Evolutionary conservation across 2,797 vertebrate species (phyloP).

Genomic region (Karalla daura): DNA sequence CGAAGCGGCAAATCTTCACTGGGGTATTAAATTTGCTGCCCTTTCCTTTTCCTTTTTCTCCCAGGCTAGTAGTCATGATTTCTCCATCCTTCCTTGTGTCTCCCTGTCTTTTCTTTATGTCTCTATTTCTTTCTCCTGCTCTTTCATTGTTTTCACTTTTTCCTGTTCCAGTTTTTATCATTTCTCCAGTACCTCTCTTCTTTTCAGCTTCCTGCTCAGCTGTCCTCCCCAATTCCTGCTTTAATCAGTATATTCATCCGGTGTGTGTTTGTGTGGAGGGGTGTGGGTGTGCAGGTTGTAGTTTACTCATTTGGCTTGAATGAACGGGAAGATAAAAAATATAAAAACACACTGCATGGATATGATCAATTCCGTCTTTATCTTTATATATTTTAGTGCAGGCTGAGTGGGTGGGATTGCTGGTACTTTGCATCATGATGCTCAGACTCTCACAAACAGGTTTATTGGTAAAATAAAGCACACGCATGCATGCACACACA

Average conservation of each 20-base stretch:
- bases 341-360: slow-evolving; percentile 15
- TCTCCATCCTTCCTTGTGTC: not conserved
- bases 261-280: not conserved
- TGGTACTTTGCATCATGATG: slow-evolving; percentile 70
- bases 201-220: not conserved
- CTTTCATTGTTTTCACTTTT: not conserved
- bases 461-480: slow-evolving; percentile 47
- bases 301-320: too few relatives aligned
- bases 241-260: slow-evolving; percentile 7
- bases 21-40: slow-evolving; percentile 5
- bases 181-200: not conserved
- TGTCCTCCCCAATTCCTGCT: not conserved
- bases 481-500: not conserved
- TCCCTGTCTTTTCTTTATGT: not conserved
- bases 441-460: slow-evolving; percentile 26
- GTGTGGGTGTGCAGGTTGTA: not conserved
- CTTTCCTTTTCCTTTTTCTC: slow-evolving; percentile 1
- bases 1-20: slow-evolving; percentile 13
- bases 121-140: not conserved
- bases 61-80: not conserved
- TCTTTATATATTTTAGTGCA: slow-evolving; percentile 14
- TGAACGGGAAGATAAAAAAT: too few relatives aligned
- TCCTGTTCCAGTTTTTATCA: not conserved
- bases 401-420: slow-evolving; percentile 58
- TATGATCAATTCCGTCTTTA: slow-evolving; percentile 25